These are phyloP conservation scores for Odocoileus hemionus DNA, from an alignment of 2,113 vertebrate genomes.

Conservation along the genomic window DNA sequence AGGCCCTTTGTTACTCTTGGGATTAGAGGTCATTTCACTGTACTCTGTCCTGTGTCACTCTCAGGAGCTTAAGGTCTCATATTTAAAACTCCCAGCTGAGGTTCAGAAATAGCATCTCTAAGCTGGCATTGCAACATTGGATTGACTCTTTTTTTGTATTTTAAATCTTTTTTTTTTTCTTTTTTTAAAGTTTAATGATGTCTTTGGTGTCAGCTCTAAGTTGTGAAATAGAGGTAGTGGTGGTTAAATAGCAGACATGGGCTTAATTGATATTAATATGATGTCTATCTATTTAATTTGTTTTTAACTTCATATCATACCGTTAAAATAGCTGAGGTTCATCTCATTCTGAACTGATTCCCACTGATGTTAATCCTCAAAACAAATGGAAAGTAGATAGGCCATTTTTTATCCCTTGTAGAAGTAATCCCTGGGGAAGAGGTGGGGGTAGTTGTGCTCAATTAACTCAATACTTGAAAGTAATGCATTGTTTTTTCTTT, in stretches of 20 bases:
- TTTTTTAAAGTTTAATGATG: background rate
- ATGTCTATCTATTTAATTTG: background rate
- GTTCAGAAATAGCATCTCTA: conserved; percentile 50
- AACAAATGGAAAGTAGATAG: conserved; percentile 40
- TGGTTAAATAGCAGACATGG: background rate
- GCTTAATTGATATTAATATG: background rate
- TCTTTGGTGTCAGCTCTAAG: background rate
- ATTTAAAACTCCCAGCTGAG: conserved; percentile 42
- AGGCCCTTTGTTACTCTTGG: background rate
- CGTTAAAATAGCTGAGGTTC: conserved; percentile 17
- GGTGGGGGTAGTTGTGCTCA: background rate
- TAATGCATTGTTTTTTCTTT: background rate
- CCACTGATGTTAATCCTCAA: conserved; percentile 34
- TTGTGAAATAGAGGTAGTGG: background rate
- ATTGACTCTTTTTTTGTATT: background rate
- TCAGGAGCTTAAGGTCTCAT: conserved; percentile 42
- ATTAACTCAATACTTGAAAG: conserved; percentile 12
- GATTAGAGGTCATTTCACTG: background rate
- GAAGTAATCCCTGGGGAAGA: background rate
- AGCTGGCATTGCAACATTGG: conserved; percentile 31
- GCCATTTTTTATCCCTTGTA: conserved; percentile 21
- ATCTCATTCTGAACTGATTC: conserved; percentile 22
- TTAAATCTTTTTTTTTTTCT: background rate
- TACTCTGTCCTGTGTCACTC: background rate
- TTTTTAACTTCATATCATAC: background rate